Base-by-base conservation (phyloP, 2,113 vertebrate species). In the Chionis minor region DNA sequence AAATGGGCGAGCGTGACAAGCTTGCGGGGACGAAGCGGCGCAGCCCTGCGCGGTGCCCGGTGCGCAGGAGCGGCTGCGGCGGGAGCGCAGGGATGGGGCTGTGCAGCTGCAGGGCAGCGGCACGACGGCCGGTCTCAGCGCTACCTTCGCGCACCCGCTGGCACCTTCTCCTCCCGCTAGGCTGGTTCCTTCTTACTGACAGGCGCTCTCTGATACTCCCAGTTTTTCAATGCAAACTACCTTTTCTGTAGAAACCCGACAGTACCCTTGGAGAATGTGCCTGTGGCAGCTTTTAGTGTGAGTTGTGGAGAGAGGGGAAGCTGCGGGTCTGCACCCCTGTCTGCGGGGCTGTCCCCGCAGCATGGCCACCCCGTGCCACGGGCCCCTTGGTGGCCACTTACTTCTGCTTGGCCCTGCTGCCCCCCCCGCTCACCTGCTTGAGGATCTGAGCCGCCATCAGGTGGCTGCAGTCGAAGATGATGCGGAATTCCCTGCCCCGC, bases 381-480 rank as follows among this genome's bases (percentile, higher is more conserved):
- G 15, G 16, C 20, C 49, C 23, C 62, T 35, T 0, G 0, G 23
- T 4, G 28, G 35, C 28, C 58, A 1, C 70, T 35, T 14, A 1
- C 74, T 35, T 14, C 19, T 15, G 16, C 78, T 19, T 32, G 5
- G 5, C 13, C 47, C 4, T 14, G 1, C 0, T 0, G 0, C 9
- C 35, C 67, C 35, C 67, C 54, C 51, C 0, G 1, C 98, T 65
- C 66, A 99, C 99, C 98, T 99, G 99, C 97, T 98, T 99, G 88
- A 99, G 99, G 94, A 99, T 99, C 98, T 99, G 99, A n/a, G 99
- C 99, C 1, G 99, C 99, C 99, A 99, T 99, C 33, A 98, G 97
- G 84, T 99, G 99, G 95, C 99, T 99, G 97, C 99, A 99, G 97
- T 99, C 99, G 3, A 99, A 99, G 97, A 99, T 99, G 94, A 99